Percentiles rank a stretch among this genome's conserved stretches.
Evolutionary conservation across 2,888 invertebrate genomes (phyloP).

Genomic region (Acanthococcus lagerstroemiae): DNA sequence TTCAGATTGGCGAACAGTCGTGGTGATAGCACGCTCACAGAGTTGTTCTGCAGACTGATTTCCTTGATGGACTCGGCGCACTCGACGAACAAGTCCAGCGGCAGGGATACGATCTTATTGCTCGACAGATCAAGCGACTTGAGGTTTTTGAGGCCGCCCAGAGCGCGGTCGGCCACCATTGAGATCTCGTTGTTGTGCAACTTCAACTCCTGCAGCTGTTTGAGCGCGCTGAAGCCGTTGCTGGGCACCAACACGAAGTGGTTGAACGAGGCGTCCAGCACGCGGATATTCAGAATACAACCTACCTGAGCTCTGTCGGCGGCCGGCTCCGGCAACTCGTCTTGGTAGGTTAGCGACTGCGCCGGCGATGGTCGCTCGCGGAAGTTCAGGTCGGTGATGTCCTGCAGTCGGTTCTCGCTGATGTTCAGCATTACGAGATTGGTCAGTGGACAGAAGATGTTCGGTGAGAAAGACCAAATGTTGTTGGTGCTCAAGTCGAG

Average conservation of each 20-base stretch:
- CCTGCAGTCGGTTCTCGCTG: constrained; percentile 77
- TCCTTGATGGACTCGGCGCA: constrained; percentile 69
- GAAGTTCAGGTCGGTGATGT: constrained; percentile 76
- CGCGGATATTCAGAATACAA: constrained; percentile 70
- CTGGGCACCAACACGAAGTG: constrained; percentile 73
- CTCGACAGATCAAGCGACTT: constrained; percentile 80
- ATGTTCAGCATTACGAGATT: constrained; percentile 72
- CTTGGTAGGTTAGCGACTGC: constrained; percentile 3
- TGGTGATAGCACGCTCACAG: constrained; percentile 73
- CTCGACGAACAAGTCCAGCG: constrained; percentile 73
- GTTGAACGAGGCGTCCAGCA: constrained; percentile 73
- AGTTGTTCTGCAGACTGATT: constrained; percentile 83
- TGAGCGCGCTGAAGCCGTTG: constrained; percentile 68
- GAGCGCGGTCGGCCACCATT: constrained; percentile 73
- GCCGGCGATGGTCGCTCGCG: constrained; percentile 56
- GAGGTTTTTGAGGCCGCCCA: constrained; percentile 68
- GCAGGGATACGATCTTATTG: constrained; percentile 80
- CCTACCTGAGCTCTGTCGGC: not conserved
- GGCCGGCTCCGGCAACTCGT: not conserved
- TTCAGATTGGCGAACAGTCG: constrained; percentile 76
- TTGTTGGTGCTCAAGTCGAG: constrained; percentile 79
- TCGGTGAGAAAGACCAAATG: constrained; percentile 79
- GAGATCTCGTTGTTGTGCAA: constrained; percentile 82
- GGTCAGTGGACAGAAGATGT: constrained; percentile 70
- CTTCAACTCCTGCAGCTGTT: constrained; percentile 66